Evolutionary conservation across 2,113 vertebrate genomes (phyloP).

Genomic region (Bufo gargarizans): DNA sequence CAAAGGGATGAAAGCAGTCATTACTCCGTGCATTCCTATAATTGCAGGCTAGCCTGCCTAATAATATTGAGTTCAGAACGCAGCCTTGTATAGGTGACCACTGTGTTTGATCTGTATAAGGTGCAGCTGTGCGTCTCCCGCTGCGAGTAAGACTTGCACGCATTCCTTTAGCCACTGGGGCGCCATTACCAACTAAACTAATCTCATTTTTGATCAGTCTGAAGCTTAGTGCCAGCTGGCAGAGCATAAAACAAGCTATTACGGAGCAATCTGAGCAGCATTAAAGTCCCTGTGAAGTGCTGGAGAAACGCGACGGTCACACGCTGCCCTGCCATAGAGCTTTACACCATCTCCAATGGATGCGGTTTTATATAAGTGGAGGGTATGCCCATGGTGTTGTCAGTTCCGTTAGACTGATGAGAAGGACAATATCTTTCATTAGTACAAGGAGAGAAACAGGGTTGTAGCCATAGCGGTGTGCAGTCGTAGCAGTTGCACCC

Average conservation of each 20-base stretch:
- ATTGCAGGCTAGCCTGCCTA: background rate
- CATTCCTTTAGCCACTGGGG: conserved; percentile 17
- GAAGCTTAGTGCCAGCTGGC: conserved; percentile 66
- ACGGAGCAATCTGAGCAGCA: conserved; percentile 63
- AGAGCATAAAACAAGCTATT: conserved; percentile 58
- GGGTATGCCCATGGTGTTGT: background rate
- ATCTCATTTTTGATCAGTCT: conserved; percentile 67
- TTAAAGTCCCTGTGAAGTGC: conserved; percentile 40
- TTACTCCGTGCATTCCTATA: background rate
- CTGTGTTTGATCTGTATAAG: conserved; percentile 27
- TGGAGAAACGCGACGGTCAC: conserved; percentile 61
- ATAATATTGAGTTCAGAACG: background rate
- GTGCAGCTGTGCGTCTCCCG: conserved; percentile 28
- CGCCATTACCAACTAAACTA: conserved; percentile 64
- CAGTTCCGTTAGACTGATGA: background rate
- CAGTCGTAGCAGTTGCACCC: too few species aligned
- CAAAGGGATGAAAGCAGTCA: background rate
- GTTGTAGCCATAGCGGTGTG: too few species aligned
- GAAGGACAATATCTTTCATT: background rate
- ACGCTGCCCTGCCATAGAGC: conserved; percentile 55
- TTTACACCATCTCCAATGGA: background rate
- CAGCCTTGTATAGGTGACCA: background rate
- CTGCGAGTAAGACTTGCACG: conserved; percentile 60
- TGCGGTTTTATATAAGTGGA: background rate
- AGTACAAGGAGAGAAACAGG: background rate